phyloP scores from a whole-genome alignment of 2,797 vertebrate species.

The Vipera ursinii region DNA sequence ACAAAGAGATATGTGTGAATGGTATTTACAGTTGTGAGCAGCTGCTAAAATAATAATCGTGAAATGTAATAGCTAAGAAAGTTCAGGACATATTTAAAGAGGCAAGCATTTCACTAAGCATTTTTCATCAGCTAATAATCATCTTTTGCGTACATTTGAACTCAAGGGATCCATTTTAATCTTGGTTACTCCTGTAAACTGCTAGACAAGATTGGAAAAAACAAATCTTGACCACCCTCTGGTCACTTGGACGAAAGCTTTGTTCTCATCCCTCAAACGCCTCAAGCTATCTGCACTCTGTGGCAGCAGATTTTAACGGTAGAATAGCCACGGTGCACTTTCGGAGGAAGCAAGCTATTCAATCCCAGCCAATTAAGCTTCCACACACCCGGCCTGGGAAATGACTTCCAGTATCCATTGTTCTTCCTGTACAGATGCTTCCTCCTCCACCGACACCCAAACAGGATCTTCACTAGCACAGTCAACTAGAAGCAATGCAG shows the following conservation, averaged over 20 bases:
- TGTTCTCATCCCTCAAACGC: background rate
- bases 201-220: background rate
- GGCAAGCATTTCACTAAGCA: background rate
- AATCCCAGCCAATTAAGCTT: constrained; percentile 46
- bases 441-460: constrained; percentile 69
- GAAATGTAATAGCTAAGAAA: background rate
- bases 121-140: background rate
- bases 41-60: background rate
- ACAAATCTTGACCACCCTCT: background rate
- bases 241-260: background rate
- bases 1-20: no score
- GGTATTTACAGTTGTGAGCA: background rate
- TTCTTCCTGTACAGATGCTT: constrained; percentile 84
- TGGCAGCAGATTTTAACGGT: background rate
- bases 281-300: background rate
- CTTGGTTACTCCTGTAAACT: background rate
- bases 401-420: constrained; percentile 81
- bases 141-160: background rate
- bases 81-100: background rate
- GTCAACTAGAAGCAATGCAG: constrained; percentile 23
- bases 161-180: background rate
- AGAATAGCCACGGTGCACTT: background rate
- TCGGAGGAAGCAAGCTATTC: background rate
- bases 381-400: constrained; percentile 60
- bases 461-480: constrained; percentile 14